Percentiles rank a stretch among this genome's conserved stretches.
phyloP scores from a whole-genome alignment of 2,888 invertebrate species.

The Plagodis dolabraria region DNA sequence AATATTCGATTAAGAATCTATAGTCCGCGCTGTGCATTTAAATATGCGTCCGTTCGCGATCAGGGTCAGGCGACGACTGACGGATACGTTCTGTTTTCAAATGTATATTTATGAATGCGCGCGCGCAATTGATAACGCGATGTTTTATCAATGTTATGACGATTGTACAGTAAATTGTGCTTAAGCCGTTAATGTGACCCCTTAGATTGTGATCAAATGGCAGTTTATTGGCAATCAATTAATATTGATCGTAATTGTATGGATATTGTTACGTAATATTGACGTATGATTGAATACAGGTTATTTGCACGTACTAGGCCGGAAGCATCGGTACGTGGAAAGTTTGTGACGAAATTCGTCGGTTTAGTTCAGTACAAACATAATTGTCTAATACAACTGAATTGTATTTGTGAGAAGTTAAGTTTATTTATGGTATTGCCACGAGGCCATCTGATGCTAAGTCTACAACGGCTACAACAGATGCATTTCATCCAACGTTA shows the following conservation, averaged over 20 bases:
- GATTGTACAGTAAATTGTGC: slow-evolving; percentile 2
- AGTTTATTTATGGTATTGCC: no score
- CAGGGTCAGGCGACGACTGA: slow-evolving; percentile 56
- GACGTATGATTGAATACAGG: not conserved
- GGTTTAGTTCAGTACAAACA: no score
- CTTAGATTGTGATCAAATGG: not conserved
- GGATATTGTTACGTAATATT: not conserved
- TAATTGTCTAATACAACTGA: no score
- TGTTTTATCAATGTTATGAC: slow-evolving; percentile 13
- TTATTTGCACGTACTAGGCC: no score
- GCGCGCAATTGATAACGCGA: slow-evolving; percentile 47
- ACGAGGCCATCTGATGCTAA: no score
- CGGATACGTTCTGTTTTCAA: slow-evolving; percentile 42
- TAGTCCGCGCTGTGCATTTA: slow-evolving; percentile 55
- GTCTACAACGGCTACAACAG: no score
- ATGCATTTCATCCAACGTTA: no score
- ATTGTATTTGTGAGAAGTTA: no score
- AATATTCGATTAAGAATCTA: slow-evolving; percentile 63
- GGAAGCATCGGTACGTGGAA: no score
- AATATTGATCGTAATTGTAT: not conserved
- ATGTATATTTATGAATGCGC: slow-evolving; percentile 44
- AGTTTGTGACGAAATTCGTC: no score
- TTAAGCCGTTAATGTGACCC: not conserved
- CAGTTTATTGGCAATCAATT: not conserved
- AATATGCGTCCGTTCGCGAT: slow-evolving; percentile 51